Evolutionary conservation across 2,888 invertebrate species (phyloP).

Genomic region (Tortrix viridana): DNA sequence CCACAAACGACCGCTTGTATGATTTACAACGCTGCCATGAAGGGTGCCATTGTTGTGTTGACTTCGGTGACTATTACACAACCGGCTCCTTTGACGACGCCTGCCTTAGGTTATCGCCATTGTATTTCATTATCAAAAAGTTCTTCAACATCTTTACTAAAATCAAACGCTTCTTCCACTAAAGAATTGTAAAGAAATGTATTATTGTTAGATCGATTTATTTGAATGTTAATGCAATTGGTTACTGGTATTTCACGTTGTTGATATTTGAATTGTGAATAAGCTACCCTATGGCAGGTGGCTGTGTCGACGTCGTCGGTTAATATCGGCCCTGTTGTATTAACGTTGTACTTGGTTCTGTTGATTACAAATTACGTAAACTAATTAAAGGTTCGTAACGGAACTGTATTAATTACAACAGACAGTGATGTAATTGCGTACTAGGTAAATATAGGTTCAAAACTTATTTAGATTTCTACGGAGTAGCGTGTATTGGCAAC

Average conservation of each 20-base stretch:
- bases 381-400: conserved; percentile 37
- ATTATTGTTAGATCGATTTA: conserved; percentile 43
- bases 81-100: conserved; percentile 68
- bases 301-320: conserved; percentile 14
- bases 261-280: conserved; percentile 53
- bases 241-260: conserved; percentile 68
- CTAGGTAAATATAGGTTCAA: conserved; percentile 28
- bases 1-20: conserved; percentile 72
- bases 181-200: conserved; percentile 14
- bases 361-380: conserved; percentile 32
- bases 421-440: conserved; percentile 30
- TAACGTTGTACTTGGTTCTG: conserved; percentile 21
- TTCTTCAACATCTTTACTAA: conserved; percentile 16
- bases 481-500: conserved; percentile 46
- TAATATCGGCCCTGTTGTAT: conserved; percentile 21
- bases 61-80: conserved; percentile 67
- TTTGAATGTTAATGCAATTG: conserved; percentile 46
- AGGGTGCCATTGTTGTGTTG: conserved; percentile 72
- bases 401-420: conserved; percentile 33
- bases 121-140: conserved; percentile 41
- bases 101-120: conserved; percentile 67
- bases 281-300: conserved; percentile 26
- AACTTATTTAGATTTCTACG: conserved; percentile 17
- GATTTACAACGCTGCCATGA: conserved; percentile 73
- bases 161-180: conserved; percentile 5